Evolutionary conservation across 2,888 invertebrate genomes (phyloP), one percentile per base, ranked within the genome.

Genomic region (Ligdia adustata): DNA sequence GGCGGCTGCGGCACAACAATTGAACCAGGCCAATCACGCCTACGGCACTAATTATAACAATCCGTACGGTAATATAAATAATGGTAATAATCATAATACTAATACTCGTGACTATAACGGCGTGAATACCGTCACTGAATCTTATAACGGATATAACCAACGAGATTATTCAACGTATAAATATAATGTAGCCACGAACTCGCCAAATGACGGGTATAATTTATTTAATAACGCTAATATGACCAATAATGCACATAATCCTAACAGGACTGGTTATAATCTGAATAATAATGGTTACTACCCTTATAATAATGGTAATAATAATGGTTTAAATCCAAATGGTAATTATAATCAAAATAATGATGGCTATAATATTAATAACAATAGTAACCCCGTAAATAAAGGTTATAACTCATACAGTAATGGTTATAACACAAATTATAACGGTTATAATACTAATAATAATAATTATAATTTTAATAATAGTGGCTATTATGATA

Each of bases 341-440:
- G n/a, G n/a, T n/a, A n/a, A n/a, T n/a, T n/a, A n/a, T n/a, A n/a
- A n/a, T 11, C 27, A 28, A 9, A 24, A 34, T 22, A 27, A 18
- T 27, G 5, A 41, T 4, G 43, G 42, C 11, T 52, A 43, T 43
- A 14, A 12, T 26, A 12, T 5, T 14, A 22, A 32, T 13, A 39
- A 28, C n/a, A 33, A 14, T 11, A 28, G 11, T 20, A 42, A 27
- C n/a, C 4, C 1, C 18, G n/a, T n/a, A n/a, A n/a, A 9, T 11
- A 34, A 31, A 7, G 29, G 2, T n/a, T 42, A 50, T 37, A 46
- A 50, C 18, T 34, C n/a, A n/a, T n/a, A 45, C 15, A 48, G 55
- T 27, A 48, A 42, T 7, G 9, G 3, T 14, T 32, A 41, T 26
- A 40, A 42, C 31, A 26, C 7, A 15, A 38, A 40, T 40, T 34